phyloP scores from a whole-genome alignment of 2,888 invertebrate genomes.

The Tachina lurida region DNA sequence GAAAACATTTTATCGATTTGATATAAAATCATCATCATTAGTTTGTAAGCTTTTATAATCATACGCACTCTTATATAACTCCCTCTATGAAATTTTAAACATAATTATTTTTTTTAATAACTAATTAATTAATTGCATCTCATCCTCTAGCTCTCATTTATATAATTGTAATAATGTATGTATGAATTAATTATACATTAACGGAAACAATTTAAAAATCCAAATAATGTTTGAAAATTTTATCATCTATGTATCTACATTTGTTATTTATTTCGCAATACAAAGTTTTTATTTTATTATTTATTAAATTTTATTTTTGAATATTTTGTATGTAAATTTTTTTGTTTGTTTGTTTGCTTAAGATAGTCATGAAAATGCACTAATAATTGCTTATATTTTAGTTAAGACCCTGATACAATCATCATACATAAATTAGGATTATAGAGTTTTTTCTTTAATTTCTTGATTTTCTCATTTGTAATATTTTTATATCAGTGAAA shows the following conservation, averaged over 20 bases:
- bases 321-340: conserved; percentile 25
- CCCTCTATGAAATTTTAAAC: conserved; percentile 19
- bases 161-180: conserved; percentile 31
- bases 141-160: neutral
- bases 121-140: conserved; percentile 40
- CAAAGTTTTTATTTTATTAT: conserved; percentile 4
- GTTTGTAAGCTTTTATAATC: conserved; percentile 66
- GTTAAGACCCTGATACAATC: conserved; percentile 4
- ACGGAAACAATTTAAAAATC: conserved; percentile 9
- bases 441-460: conserved; percentile 39
- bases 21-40: conserved; percentile 57
- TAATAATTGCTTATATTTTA: conserved; percentile 37
- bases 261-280: conserved; percentile 70
- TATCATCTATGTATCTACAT: conserved; percentile 59
- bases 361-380: conserved; percentile 21
- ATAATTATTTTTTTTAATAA: conserved; percentile 4
- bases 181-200: conserved; percentile 1
- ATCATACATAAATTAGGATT: no score
- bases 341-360: conserved; percentile 10
- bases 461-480: conserved; percentile 57
- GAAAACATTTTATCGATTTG: conserved; percentile 69
- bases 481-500: conserved; percentile 62
- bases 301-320: conserved; percentile 36
- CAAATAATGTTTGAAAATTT: conserved; percentile 22
- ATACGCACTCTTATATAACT: conserved; percentile 35